Conservation (phyloP, 1,140 invertebrate species). For the Hycleus phaleratus region DNA sequence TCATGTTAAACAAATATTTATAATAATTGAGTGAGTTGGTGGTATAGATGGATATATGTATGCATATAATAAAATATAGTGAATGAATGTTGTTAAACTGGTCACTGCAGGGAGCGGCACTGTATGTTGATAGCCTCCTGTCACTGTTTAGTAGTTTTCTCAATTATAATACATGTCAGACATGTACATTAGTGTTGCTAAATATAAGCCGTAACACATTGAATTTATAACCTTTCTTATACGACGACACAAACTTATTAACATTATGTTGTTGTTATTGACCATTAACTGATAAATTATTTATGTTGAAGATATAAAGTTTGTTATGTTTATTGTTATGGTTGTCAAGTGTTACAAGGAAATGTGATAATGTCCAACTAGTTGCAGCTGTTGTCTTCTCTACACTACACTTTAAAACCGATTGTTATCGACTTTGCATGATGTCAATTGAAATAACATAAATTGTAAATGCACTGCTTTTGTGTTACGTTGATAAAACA, state of each 20-base stretch:
- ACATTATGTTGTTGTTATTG: slow-evolving; percentile 29
- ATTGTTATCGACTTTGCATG: slow-evolving; percentile 28
- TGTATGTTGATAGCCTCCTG: slow-evolving; percentile 37
- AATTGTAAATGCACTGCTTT: too few species aligned
- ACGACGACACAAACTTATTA: slow-evolving; percentile 34
- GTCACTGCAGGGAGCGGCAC: slow-evolving; percentile 30
- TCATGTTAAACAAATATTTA: not conserved
- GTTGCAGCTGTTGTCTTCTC: slow-evolving; percentile 20
- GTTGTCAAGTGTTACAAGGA: slow-evolving; percentile 30
- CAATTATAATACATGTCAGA: slow-evolving; percentile 40
- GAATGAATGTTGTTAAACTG: slow-evolving; percentile 4
- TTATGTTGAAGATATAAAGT: slow-evolving; percentile 32
- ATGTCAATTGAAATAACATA: slow-evolving; percentile 28
- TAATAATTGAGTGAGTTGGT: not conserved
- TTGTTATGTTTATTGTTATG: slow-evolving; percentile 35
- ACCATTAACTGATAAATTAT: slow-evolving; percentile 35
- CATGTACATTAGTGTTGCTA: slow-evolving; percentile 38
- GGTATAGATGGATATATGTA: not conserved
- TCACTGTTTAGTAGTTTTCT: slow-evolving; percentile 38
- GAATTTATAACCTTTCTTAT: slow-evolving; percentile 32
- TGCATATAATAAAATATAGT: slow-evolving; percentile 1
- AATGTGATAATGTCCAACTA: slow-evolving; percentile 27
- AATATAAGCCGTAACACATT: slow-evolving; percentile 35
- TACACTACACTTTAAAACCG: slow-evolving; percentile 2
- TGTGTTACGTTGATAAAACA: too few species aligned